Percentiles rank a stretch among this genome's conserved stretches.
Evolutionary conservation across 2,888 invertebrate species (phyloP).

Genomic region (Nesidiocoris tenuis): DNA sequence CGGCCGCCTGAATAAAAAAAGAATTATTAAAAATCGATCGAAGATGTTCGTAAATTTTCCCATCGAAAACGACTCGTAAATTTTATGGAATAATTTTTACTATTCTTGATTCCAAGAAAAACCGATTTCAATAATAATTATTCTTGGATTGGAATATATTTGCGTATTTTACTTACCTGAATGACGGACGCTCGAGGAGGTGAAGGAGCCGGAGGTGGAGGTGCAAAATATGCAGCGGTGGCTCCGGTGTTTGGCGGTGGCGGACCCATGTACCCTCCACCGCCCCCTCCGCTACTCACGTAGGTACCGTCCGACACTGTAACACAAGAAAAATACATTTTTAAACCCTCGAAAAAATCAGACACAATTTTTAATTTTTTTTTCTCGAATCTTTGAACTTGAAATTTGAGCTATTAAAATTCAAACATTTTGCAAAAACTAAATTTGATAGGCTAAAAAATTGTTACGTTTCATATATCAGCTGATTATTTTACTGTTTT

Average conservation of each 20-base stretch:
- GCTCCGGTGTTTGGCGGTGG: conserved; percentile 45
- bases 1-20: conserved; percentile 60
- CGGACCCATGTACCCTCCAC: conserved; percentile 25
- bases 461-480: too few species aligned
- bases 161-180: conserved; percentile 49
- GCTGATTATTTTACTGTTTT: too few species aligned
- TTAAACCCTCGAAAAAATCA: neutral
- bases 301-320: conserved; percentile 43
- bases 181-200: conserved; percentile 61
- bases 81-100: too few species aligned
- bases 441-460: too few species aligned
- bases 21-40: too few species aligned
- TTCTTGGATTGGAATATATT: neutral
- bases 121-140: neutral
- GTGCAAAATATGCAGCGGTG: conserved; percentile 46
- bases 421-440: too few species aligned
- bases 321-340: too few species aligned
- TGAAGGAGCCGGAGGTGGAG: conserved; percentile 46
- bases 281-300: conserved; percentile 44
- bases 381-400: too few species aligned
- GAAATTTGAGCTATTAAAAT: too few species aligned
- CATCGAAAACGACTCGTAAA: too few species aligned
- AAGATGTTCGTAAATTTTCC: neutral
- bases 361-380: neutral
- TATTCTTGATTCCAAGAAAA: too few species aligned